Evolutionary conservation across 1,140 invertebrate genomes (phyloP), one percentile per base, ranked within the genome.

Genomic region (Papilio xuthus): DNA sequence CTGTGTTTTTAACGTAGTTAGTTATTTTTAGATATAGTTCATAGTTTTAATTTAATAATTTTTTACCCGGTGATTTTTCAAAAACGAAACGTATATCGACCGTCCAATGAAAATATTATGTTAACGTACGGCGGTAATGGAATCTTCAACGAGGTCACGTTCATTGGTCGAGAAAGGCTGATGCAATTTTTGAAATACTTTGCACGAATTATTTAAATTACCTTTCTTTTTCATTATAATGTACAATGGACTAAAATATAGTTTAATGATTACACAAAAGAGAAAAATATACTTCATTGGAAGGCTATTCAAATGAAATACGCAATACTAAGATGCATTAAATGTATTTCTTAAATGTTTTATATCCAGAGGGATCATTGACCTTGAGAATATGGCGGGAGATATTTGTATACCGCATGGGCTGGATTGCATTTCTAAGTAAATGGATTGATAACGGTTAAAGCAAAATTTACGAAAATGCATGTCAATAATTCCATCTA

Each of bases 171-270:
- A 76, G 50, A 76, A 60, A 63, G 50, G 53, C 50, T 76, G 74
- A 76, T 76, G 74, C 74, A 76, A 76, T 56, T 76, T 63, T 76
- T 76, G 53, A 60, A 76, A 41, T 41, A 63, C 32, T 60, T 76
- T 76, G 23, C 53, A 76, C 26, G 74, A 67, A 67, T 9, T 67
- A 28, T 28, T 28, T 28, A 28, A 67, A 67, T 67, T 67, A 67
- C 10, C 60, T 67, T 67, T 67, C 60, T 67, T 18, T 28, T 67
- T 28, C 10, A 26, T 6, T 67, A 12, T 60, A 26, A 60, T 6
- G 0, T 60, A 60, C 23, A 60, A 60, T 60, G 26, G 56, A 60
- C 20, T 13, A 56, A 56, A 56, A 60, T 53, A 53, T 53, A 20
- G 50, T 20, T 20, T 53, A 20, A 53, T 53, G 8, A 53, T 53